Conservation (phyloP, 2,888 invertebrate species). For the Pteria penguin region DNA sequence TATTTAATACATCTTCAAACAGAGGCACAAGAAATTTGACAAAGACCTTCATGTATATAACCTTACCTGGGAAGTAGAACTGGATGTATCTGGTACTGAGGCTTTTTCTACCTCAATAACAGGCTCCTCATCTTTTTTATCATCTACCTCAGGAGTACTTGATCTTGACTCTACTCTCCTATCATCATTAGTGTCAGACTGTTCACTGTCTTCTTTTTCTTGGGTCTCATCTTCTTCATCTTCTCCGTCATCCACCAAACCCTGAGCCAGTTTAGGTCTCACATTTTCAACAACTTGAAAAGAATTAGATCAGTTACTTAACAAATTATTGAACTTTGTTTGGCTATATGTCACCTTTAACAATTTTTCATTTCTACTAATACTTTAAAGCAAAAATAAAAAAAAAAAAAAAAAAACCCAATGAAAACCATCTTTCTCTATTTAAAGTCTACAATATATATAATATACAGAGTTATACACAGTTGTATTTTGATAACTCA, state of each 20-base stretch:
- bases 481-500: no score
- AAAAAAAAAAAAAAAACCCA: no score
- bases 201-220: constrained; percentile 55
- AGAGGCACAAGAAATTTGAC: no score
- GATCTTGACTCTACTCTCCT: constrained; percentile 33
- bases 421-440: no score
- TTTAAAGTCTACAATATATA: no score
- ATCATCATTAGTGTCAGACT: constrained; percentile 36
- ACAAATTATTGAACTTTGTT: no score
- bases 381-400: no score
- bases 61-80: neutral
- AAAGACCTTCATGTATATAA: no score
- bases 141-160: constrained; percentile 2
- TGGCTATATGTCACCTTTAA: no score
- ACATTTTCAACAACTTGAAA: constrained; percentile 41
- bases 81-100: neutral
- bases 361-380: no score
- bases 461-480: no score
- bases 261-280: constrained; percentile 66
- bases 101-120: constrained; percentile 52
- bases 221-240: constrained; percentile 57
- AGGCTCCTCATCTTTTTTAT: constrained; percentile 42
- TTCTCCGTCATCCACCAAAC: constrained; percentile 67
- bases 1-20: no score
- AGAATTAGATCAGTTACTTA: neutral